Percentiles rank a stretch among this genome's conserved stretches.
phyloP scores from a whole-genome alignment of 64 coral and sea anemone species.

The Exaiptasia diaphana region DNA sequence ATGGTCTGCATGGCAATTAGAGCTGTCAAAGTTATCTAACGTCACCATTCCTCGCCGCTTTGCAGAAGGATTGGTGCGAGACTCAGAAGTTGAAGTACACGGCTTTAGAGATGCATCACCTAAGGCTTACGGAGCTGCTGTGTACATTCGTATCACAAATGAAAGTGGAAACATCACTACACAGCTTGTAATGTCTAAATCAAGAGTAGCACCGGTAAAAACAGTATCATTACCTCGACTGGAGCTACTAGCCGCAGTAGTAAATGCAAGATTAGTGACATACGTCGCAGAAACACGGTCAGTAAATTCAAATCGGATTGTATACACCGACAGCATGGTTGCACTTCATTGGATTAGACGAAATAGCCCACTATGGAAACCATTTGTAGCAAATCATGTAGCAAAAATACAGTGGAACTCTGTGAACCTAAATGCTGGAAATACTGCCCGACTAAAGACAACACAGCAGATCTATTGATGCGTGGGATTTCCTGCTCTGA shows the following conservation, averaged over 20 bases:
- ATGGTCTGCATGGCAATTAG: constrained; percentile 17
- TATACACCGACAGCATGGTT: constrained; percentile 40
- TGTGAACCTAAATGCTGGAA: constrained; percentile 13
- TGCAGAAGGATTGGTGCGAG: background rate
- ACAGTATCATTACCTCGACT: constrained; percentile 29
- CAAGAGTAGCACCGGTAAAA: constrained; percentile 27
- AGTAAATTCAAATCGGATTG: background rate
- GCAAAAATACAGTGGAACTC: constrained; percentile 3
- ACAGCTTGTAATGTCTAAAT: constrained; percentile 31
- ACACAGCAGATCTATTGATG: constrained; percentile 1
- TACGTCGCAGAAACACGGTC: constrained; percentile 11
- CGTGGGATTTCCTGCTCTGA: background rate
- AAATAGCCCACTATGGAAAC: background rate
- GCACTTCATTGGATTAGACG: constrained; percentile 20
- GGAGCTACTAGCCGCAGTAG: constrained; percentile 32
- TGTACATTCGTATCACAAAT: background rate
- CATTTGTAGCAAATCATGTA: constrained; percentile 13
- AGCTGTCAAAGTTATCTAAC: constrained; percentile 7
- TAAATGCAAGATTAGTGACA: constrained; percentile 15
- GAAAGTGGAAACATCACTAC: background rate
- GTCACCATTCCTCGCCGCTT: constrained; percentile 12
- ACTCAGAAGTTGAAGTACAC: constrained; percentile 3
- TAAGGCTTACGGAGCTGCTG: background rate
- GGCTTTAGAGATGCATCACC: constrained; percentile 28
- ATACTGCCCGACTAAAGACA: background rate